These are phyloP conservation scores for Eumerus sabulonum DNA, from an alignment of 2,888 invertebrate species.

Conservation along the genomic window DNA sequence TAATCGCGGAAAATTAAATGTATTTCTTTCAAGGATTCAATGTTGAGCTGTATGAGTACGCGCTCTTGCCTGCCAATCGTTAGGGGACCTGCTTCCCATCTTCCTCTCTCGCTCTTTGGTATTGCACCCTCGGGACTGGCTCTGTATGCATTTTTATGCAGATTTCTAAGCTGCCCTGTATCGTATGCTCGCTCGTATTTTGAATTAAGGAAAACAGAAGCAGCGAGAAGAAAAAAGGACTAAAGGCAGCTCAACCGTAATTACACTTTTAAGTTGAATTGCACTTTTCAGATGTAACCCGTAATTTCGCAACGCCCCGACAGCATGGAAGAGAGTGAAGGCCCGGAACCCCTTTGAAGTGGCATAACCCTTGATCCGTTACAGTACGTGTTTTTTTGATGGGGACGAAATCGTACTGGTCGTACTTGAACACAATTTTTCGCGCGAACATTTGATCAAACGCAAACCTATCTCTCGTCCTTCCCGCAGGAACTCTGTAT, in stretches of 20 bases:
- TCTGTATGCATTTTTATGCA: conserved; percentile 10
- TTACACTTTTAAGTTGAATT: conserved; percentile 66
- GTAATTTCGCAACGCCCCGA: conserved; percentile 42
- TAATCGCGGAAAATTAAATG: conserved; percentile 68
- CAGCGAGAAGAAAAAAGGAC: conserved; percentile 31
- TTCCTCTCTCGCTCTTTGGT: too few species aligned
- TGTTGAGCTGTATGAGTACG: conserved; percentile 1
- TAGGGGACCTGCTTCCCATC: too few species aligned
- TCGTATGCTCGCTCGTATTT: neutral
- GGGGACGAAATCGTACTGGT: conserved; percentile 8
- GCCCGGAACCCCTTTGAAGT: conserved; percentile 46
- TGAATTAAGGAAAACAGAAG: conserved; percentile 49
- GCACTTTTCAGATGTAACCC: conserved; percentile 66
- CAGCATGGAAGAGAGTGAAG: neutral
- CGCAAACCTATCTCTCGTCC: conserved; percentile 1
- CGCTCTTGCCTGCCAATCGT: too few species aligned
- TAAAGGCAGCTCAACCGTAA: conserved; percentile 34
- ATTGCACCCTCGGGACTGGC: conserved; percentile 12
- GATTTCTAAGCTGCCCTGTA: too few species aligned
- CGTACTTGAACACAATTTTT: conserved; percentile 41
- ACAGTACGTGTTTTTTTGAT: conserved; percentile 46
- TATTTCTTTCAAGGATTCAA: conserved; percentile 59
- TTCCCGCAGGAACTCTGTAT: neutral
- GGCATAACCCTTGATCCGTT: conserved; percentile 31
- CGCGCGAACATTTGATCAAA: conserved; percentile 49